phyloP scores from a whole-genome alignment of 2,113 vertebrate genomes.

The Corythoichthys intestinalis region DNA sequence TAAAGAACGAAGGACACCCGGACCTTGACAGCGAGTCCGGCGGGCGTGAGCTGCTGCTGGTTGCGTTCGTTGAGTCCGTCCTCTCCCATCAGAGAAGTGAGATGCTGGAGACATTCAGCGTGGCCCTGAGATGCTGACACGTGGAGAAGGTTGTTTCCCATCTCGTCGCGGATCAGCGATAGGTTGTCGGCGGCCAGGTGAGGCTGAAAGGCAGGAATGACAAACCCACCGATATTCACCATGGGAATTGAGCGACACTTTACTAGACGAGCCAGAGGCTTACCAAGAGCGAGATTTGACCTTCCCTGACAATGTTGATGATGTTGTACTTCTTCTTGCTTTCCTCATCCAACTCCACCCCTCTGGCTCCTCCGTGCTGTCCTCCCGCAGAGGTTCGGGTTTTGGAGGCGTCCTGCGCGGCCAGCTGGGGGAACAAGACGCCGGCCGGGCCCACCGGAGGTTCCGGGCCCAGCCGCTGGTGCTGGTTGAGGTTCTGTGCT shows the following conservation, averaged over 20 bases:
- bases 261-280: conserved; percentile 39
- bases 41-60: conserved; percentile 85
- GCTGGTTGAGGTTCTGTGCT: conserved; percentile 35
- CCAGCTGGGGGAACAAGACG: conserved; percentile 73
- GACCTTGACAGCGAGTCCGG: conserved; percentile 94
- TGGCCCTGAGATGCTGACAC: conserved; percentile 88
- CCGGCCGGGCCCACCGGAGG: conserved; percentile 71
- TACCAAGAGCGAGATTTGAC: conserved; percentile 93
- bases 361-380: conserved; percentile 48
- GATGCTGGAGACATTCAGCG: conserved; percentile 92
- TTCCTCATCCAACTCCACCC: conserved; percentile 72
- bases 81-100: conserved; percentile 96
- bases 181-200: conserved; percentile 94
- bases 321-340: conserved; percentile 91
- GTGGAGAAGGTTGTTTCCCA: conserved; percentile 91
- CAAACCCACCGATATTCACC: too few relatives aligned
- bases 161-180: conserved; percentile 90
- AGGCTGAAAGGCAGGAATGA: conserved; percentile 69
- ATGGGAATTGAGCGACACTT: too few relatives aligned
- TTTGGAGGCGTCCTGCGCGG: conserved; percentile 68
- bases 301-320: conserved; percentile 93
- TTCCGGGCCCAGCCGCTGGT: conserved; percentile 68
- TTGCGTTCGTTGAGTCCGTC: conserved; percentile 93
- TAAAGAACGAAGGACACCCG: background rate
- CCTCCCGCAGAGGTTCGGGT: conserved; percentile 53